A percentile compares a stretch with the other conserved stretches of the same genome.
phyloP scores from a whole-genome alignment of 2,888 invertebrate genomes.

The Volucella zonaria region DNA sequence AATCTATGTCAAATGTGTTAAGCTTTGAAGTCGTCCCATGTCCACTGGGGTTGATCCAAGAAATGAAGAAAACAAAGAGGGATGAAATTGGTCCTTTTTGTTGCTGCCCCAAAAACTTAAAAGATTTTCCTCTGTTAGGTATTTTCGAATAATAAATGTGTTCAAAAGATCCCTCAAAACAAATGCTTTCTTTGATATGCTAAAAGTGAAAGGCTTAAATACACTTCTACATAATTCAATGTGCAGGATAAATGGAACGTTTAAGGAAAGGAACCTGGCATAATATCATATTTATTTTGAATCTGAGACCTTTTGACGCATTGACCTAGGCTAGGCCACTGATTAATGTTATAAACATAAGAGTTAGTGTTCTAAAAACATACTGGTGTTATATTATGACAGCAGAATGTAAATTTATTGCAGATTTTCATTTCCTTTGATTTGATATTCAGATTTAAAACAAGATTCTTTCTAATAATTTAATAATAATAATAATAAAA shows the following conservation, averaged over 20 bases:
- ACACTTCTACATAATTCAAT: conserved; percentile 13
- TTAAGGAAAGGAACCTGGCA: neutral
- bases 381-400: too few species aligned
- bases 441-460: too few species aligned
- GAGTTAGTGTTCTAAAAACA: too few species aligned
- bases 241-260: neutral
- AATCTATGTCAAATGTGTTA: conserved; percentile 38
- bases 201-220: neutral
- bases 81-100: conserved; percentile 5
- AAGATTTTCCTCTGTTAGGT: conserved; percentile 20
- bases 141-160: conserved; percentile 49
- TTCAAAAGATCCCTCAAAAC: conserved; percentile 48
- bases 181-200: conserved; percentile 43
- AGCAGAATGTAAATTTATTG: too few species aligned
- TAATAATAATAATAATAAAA: too few species aligned
- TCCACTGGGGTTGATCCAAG: conserved; percentile 33
- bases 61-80: neutral
- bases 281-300: neutral
- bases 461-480: too few species aligned
- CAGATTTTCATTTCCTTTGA: too few species aligned
- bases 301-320: conserved; percentile 1
- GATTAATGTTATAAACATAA: too few species aligned
- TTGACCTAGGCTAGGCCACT: neutral
- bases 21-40: conserved; percentile 40
- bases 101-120: conserved; percentile 16